These are phyloP conservation scores for Hippocampus comes DNA, from an alignment of 2,113 vertebrate genomes.

Conservation along the genomic window DNA sequence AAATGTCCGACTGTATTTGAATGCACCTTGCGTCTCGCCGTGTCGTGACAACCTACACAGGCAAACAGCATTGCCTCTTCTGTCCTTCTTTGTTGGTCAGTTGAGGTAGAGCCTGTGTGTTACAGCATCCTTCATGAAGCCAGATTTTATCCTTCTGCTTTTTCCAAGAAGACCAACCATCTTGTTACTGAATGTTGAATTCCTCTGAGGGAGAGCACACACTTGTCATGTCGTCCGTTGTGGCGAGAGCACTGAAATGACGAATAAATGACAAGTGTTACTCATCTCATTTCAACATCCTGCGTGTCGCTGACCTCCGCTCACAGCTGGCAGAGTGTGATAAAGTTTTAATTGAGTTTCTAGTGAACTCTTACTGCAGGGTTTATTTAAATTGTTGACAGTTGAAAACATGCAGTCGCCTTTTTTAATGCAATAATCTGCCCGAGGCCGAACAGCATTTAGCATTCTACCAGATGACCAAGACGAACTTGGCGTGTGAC, in stretches of 20 bases:
- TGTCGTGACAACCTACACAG: no score
- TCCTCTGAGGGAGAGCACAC: not conserved
- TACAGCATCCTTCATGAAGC: not conserved
- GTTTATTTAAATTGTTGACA: not conserved
- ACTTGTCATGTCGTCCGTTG: slow-evolving; percentile 5
- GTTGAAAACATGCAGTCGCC: not conserved
- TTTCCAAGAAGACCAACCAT: not conserved
- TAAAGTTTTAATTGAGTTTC: slow-evolving; percentile 9
- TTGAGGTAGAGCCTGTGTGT: no score
- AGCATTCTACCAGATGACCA: not conserved
- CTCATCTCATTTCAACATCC: not conserved
- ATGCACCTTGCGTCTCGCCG: no score
- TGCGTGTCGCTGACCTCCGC: slow-evolving; percentile 1
- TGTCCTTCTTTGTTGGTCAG: no score
- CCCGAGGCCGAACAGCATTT: not conserved
- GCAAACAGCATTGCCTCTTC: no score
- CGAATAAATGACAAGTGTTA: slow-evolving; percentile 14
- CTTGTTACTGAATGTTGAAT: slow-evolving; percentile 16
- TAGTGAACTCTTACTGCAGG: not conserved
- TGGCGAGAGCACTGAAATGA: slow-evolving; percentile 29
- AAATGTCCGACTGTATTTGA: no score
- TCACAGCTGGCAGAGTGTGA: slow-evolving; percentile 1
- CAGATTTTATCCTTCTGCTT: not conserved
- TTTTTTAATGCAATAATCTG: not conserved
- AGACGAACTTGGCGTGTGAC: not conserved